A percentile compares a stretch with the other conserved stretches of the same genome.
Evolutionary conservation across 2,797 vertebrate species (phyloP).

Genomic region (Centroberyx gerrardi): DNA sequence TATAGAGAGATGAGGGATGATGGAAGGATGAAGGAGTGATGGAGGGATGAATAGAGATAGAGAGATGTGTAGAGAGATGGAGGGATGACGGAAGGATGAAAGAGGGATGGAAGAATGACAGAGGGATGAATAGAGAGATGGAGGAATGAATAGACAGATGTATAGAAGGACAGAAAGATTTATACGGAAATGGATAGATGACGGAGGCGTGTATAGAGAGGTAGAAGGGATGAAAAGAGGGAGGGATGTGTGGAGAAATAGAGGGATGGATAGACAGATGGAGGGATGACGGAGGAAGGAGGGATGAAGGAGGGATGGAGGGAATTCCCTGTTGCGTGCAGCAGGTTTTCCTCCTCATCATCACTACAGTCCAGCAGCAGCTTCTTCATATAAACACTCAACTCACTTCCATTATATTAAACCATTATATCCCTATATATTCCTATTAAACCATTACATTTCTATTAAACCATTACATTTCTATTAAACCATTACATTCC

Average conservation of each 20-base stretch:
- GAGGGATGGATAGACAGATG: too few relatives aligned
- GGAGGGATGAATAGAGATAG: not conserved
- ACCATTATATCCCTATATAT: too few relatives aligned
- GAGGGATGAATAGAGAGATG: not conserved
- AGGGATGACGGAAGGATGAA: not conserved
- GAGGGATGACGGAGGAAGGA: not conserved
- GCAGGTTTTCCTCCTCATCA: not conserved
- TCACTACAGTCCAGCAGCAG: too few relatives aligned
- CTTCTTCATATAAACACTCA: too few relatives aligned
- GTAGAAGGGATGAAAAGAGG: not conserved
- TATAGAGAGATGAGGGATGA: not conserved
- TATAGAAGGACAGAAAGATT: not conserved
- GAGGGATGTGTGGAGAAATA: not conserved
- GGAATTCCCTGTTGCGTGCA: constrained; percentile 78
- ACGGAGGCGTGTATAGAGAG: not conserved
- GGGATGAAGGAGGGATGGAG: constrained; percentile 49
- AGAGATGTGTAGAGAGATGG: not conserved
- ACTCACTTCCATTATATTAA: too few relatives aligned
- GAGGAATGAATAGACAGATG: not conserved
- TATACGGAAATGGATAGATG: not conserved
- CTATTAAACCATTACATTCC: too few relatives aligned
- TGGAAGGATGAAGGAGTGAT: not conserved
- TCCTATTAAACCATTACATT: too few relatives aligned
- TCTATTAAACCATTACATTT: too few relatives aligned
- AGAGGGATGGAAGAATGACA: not conserved